phyloP scores from a whole-genome alignment of 2,888 invertebrate species.

The Campoletis raptor region DNA sequence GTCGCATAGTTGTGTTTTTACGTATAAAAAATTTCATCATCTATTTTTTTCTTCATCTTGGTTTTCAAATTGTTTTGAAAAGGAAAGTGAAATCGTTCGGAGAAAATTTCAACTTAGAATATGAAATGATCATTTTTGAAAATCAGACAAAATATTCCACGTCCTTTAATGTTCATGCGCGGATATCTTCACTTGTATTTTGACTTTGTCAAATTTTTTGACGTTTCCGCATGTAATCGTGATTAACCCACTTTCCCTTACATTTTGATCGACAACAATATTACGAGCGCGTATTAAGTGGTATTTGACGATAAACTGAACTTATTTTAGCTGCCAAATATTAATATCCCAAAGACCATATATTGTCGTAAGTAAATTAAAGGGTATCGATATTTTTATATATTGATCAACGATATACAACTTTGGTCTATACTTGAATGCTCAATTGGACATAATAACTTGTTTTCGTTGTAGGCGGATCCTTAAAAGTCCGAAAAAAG shows the following conservation, averaged over 20 bases:
- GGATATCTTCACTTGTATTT: too few relatives aligned
- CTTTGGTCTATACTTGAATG: not conserved
- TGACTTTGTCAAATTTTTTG: too few relatives aligned
- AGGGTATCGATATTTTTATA: not conserved
- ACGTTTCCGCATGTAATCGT: too few relatives aligned
- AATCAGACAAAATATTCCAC: too few relatives aligned
- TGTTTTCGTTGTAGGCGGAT: constrained; percentile 29
- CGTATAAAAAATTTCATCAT: not conserved
- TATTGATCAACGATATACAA: not conserved
- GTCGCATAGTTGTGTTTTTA: not conserved
- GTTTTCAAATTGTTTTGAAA: not conserved
- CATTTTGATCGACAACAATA: not conserved
- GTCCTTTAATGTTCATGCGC: too few relatives aligned
- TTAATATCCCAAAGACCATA: not conserved
- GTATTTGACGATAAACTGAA: not conserved
- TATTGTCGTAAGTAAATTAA: not conserved
- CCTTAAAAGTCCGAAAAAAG: constrained; percentile 21
- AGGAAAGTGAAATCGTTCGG: too few relatives aligned
- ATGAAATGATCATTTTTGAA: too few relatives aligned
- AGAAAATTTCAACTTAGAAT: too few relatives aligned
- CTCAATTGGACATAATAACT: constrained; percentile 12
- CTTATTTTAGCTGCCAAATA: not conserved
- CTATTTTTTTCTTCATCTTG: not conserved
- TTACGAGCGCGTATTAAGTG: not conserved
- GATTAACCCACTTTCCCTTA: too few relatives aligned